Evolutionary conservation across 2,113 vertebrate genomes (phyloP).

Genomic region (Aspidoscelis tigris): DNA sequence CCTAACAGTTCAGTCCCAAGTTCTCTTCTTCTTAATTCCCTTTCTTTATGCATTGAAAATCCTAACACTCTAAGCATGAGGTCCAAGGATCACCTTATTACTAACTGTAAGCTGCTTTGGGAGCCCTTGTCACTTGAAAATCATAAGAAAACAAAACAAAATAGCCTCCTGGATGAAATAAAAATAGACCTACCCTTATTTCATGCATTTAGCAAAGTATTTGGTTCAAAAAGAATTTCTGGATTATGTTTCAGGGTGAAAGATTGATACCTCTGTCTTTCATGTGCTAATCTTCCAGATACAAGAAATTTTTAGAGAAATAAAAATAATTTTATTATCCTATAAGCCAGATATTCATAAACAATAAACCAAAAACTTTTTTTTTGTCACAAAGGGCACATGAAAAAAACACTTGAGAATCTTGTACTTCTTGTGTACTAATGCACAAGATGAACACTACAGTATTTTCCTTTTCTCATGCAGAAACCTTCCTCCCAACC

Average conservation of each 20-base stretch:
- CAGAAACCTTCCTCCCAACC: no score
- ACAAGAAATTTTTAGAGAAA: neutral
- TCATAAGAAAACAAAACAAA: no score
- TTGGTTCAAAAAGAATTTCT: neutral
- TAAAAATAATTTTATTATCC: neutral
- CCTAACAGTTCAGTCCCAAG: no score
- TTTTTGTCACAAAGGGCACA: neutral
- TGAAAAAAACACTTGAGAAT: neutral
- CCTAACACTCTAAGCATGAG: no score
- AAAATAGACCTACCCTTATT: neutral
- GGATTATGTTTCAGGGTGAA: neutral
- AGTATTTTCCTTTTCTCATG: no score
- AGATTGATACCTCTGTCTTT: neutral
- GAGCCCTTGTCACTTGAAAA: no score
- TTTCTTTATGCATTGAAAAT: no score
- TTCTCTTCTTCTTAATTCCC: neutral
- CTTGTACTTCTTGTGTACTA: no score
- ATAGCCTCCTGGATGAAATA: neutral
- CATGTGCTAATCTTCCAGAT: neutral
- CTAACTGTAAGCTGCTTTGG: no score
- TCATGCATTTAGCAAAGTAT: neutral
- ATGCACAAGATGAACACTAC: no score
- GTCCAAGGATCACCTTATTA: no score
- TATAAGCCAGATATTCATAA: neutral
- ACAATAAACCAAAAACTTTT: neutral